Base-by-base conservation (phyloP, 2,113 vertebrate genomes). In the Vireo altiloquus region DNA sequence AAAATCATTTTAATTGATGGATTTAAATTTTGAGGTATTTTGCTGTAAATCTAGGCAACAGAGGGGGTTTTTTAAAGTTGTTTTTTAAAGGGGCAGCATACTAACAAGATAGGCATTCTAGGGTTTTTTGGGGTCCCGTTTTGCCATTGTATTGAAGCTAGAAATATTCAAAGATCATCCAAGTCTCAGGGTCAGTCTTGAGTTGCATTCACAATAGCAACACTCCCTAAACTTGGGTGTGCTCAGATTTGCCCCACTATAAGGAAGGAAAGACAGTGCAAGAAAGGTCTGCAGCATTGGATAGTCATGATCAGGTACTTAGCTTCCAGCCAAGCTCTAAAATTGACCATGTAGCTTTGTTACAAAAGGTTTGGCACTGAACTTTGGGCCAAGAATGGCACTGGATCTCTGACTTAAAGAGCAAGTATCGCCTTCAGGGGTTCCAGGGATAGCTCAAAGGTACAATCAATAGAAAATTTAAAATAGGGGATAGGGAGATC, bases 51-150 rank as follows among this genome's bases (percentile, higher is more conserved):
- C 27, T 66, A 87, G 70, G n/a, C 17, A 83, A 52, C 13, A 44
- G 21, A 59, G 16, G 22, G 22, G 4, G 59, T 17, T 33, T 86
- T 15, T 17, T 2, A 9, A 65, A 66, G 10, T 11, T 72, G 8
- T 11, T 83, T 68, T 84, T 89, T 64, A 50, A 78, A 75, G 40
- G 12, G 13, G 11, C 15, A 35, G 27, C 11, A 72, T 14, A 42
- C 3, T 49, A 77, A 85, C 9, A 71, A 59, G 28, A 54, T 7
- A 40, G n/a, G 11, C 24, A 54, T 10, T 59, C 5, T 10, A 52
- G 15, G 1, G 0, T 0, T 21, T 79, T 82, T 7, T 3, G 0
- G 1, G 4, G 3, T 8, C 5, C 18, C 12, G 12, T 23, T 44
- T 79, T 54, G 9, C 50, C 23, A 24, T 23, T 52, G 7, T 49